phyloP scores from a whole-genome alignment of 1,140 invertebrate genomes.

The Drosophila chauvacae region DNA sequence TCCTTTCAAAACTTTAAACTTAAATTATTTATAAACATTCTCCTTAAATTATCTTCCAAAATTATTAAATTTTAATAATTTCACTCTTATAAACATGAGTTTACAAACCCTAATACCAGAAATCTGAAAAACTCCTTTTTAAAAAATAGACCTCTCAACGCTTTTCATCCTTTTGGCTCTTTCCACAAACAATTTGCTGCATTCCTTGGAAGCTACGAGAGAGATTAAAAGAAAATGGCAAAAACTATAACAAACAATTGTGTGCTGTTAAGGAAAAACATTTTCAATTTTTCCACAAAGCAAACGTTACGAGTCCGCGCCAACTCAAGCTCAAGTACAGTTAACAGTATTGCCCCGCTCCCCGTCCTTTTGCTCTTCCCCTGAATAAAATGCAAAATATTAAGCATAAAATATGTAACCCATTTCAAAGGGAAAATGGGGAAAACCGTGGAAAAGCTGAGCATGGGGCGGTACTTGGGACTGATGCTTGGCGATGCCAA shows the following conservation, averaged over 20 bases:
- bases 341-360: conserved; percentile 44
- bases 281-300: conserved; percentile 69
- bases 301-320: conserved; percentile 36
- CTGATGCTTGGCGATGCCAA: conserved; percentile 72
- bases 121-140: not conserved
- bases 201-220: conserved; percentile 12
- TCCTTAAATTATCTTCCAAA: too few species aligned
- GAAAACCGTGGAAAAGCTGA: conserved; percentile 1
- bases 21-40: not conserved
- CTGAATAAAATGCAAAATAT: conserved; percentile 83
- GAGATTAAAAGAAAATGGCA: conserved; percentile 2
- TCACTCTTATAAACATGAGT: not conserved
- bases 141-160: conserved; percentile 23
- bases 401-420: conserved; percentile 84
- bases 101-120: not conserved
- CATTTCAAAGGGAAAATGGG: conserved; percentile 66
- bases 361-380: conserved; percentile 9
- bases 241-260: conserved; percentile 58
- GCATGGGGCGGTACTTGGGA: conserved; percentile 27
- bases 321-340: conserved; percentile 62
- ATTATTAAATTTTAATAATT: not conserved
- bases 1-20: not conserved
- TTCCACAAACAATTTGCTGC: conserved; percentile 43
- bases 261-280: conserved; percentile 41
- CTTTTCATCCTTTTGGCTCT: conserved; percentile 18